These are phyloP conservation scores for Agapornis canus DNA, from an alignment of 2,797 vertebrate genomes.

Conservation along the genomic window DNA sequence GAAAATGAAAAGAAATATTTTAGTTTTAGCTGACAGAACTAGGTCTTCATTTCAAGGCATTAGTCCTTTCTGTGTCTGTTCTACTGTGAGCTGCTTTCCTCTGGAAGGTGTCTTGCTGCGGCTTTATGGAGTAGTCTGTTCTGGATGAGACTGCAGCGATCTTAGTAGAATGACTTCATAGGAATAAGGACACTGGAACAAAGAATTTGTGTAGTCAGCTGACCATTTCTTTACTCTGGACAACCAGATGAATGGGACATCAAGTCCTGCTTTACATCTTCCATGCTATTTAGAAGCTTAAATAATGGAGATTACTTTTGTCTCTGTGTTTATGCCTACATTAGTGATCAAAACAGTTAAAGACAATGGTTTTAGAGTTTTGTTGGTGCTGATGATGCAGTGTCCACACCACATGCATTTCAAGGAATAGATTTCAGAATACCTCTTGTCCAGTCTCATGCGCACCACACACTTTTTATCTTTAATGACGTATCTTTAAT, in stretches of 20 bases:
- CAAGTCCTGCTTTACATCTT: neutral
- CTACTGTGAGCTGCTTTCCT: neutral
- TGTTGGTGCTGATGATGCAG: neutral
- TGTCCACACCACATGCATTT: neutral
- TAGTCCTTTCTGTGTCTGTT: neutral
- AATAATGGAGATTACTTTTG: neutral
- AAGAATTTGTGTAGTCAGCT: rapidly evolving
- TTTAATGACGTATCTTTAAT: neutral
- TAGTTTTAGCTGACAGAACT: neutral
- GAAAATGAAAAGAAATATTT: neutral
- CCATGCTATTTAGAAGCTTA: neutral
- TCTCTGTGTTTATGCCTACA: rapidly evolving
- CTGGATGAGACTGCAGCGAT: neutral
- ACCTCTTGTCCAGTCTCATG: neutral
- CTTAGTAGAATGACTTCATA: neutral
- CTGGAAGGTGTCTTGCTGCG: neutral
- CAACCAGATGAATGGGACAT: neutral
- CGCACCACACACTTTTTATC: neutral
- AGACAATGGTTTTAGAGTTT: neutral
- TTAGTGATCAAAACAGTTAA: neutral
- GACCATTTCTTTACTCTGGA: neutral
- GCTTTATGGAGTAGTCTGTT: neutral
- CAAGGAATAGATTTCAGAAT: neutral
- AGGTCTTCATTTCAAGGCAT: neutral
- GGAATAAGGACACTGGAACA: neutral